Base-by-base conservation (phyloP, 2,113 vertebrate genomes). In the Pipra filicauda region DNA sequence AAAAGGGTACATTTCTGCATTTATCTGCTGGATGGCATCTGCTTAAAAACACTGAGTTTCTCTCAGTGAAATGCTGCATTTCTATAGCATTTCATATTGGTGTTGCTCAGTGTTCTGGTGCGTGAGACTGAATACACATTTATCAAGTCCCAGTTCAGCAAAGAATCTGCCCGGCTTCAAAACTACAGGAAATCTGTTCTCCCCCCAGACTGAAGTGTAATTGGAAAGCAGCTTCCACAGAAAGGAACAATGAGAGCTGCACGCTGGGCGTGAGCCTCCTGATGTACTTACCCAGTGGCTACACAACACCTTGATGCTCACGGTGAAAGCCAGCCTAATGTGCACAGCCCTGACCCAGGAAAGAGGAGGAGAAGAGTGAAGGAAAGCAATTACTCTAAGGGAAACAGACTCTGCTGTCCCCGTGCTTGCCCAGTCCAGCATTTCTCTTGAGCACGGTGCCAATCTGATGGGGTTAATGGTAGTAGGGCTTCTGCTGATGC, bases 161-260 rank as follows among this genome's bases (percentile, higher is more conserved):
- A 78, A 89, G 95, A 90, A 88, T 11, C 77, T 20, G 59, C 77
- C 64, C 0, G 1, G 59, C 67, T 95, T 77, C 1, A 3, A n/a
- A 67, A 51, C 58, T 27, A 31, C 75, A 74, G 94, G 96, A 94
- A 93, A 93, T 57, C 43, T 91, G 35, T 88, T 83, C 89, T 92
- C 58, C 73, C 59, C 77, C 66, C 59, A 88, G 72, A 92, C 91
- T 76, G 78, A 95, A 85, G 83, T 8, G 0, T 27, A 54, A 80
- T 12, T 88, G 84, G 78, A 88, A 93, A 91, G 65, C 76, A 37
- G 75, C 76, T 79, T 73, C 0, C 6, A 54, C 69, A 79, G 83
- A 71, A 70, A 73, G 76, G 74, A 82, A 46, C 3, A 33, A 72
- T 49, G 71, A 30, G 87, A 92, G 49, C 78, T 51, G 66, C 58